Evolutionary conservation across 2,113 vertebrate species (phyloP), one percentile per base, ranked within the genome.

Genomic region (Meleagris gallopavo): DNA sequence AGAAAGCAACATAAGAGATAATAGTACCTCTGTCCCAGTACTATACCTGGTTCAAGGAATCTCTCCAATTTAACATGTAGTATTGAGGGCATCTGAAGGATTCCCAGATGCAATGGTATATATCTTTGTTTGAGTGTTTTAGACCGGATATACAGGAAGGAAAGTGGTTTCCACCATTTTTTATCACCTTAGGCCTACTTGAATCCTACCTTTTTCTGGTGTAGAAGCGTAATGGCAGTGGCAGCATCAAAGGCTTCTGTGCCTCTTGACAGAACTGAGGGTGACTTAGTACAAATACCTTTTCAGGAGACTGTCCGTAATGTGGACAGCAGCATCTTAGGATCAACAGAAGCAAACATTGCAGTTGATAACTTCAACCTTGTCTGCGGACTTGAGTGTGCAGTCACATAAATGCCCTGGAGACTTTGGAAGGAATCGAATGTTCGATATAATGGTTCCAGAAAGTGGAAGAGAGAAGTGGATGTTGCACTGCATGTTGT

Each of bases 391-490:
- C 34, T 54, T 45, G 38, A 73, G 67, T n/a, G 32, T 94, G 46
- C 45, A 76, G 36, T 65, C 70, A 73, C 46, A 41, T 70, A 70
- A 76, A 62, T 40, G 32, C 67, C 61, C n/a, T 55, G 64, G 75
- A 90, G 75, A 91, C 77, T 94, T 70, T 95, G 60, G 29, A 88
- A 61, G 62, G 72, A 19, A 29, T 45, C 70, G 64, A 67, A 27
- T 92, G 48, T 80, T 66, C 78, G 77, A 77, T 80, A 41, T 36
- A 29, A 3, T 52, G 70, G 89, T 93, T 90, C 54, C 65, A 77
- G 65, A 91, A 91, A 88, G 40, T 43, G 71, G 18, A 80, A 88
- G 76, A 83, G 67, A 67, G 36, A 73, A 88, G 43, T 89, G 60
- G 71, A 66, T 89, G 82, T 92, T 67, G 65, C 50, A 46, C 67